phyloP scores from a whole-genome alignment of 2,797 vertebrate genomes.

The Brotula barbata region DNA sequence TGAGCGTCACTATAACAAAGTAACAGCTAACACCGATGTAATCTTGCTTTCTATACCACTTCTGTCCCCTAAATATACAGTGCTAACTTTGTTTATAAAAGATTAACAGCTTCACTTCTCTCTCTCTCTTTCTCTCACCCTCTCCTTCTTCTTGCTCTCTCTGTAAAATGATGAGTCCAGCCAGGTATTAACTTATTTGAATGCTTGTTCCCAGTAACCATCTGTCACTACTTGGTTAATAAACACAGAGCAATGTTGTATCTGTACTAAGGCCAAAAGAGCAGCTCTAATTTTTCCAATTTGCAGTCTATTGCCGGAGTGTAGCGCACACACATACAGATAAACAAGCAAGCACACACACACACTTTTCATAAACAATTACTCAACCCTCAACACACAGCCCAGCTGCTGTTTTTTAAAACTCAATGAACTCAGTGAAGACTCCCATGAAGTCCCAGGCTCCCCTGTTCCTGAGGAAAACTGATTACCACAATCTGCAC shows the following conservation, averaged over 20 bases:
- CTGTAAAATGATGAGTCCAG: slow-evolving; percentile 27
- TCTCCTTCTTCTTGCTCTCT: slow-evolving; percentile 9
- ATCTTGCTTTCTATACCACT: slow-evolving; percentile 17
- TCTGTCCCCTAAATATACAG: slow-evolving; percentile 7
- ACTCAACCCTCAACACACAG: slow-evolving; percentile 43
- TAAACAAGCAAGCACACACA: slow-evolving; percentile 40
- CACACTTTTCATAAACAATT: slow-evolving; percentile 34
- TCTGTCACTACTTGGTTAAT: slow-evolving; percentile 31
- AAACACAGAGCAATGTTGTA: slow-evolving; percentile 8
- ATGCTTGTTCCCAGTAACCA: slow-evolving; percentile 30
- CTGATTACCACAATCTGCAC: slow-evolving; percentile 68
- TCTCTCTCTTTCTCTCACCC: slow-evolving; percentile 16
- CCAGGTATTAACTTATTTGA: slow-evolving; percentile 23
- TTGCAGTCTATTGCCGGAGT: slow-evolving; percentile 23
- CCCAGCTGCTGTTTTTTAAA: slow-evolving; percentile 63
- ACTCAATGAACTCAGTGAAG: slow-evolving; percentile 44
- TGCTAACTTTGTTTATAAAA: slow-evolving; percentile 30
- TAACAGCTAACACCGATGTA: slow-evolving; percentile 10
- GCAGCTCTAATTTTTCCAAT: slow-evolving; percentile 43
- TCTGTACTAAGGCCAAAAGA: slow-evolving; percentile 24
- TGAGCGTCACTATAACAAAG: slow-evolving; percentile 18
- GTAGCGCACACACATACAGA: slow-evolving; percentile 25
- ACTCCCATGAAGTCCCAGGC: slow-evolving; percentile 41
- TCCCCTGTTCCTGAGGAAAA: slow-evolving; percentile 62
- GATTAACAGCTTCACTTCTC: slow-evolving; percentile 16